These are phyloP conservation scores for Monopterus albus DNA, from an alignment of 2,113 vertebrate genomes.

Conservation along the genomic window DNA sequence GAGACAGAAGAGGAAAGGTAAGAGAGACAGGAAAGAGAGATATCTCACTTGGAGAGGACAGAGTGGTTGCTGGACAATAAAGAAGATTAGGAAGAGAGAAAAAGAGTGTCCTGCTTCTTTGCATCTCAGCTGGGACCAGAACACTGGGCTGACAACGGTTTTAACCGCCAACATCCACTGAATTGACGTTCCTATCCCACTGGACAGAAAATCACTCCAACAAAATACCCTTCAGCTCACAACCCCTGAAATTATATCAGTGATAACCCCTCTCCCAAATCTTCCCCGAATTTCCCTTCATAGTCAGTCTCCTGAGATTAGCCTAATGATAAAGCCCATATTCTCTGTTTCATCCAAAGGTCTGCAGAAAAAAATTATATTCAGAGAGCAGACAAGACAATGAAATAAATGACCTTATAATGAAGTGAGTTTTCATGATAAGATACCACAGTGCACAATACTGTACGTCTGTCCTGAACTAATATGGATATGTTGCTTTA, in stretches of 20 bases:
- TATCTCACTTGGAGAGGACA: slow-evolving; percentile 61
- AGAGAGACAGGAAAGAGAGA: slow-evolving; percentile 51
- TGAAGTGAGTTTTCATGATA: slow-evolving; percentile 23
- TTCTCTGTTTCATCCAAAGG: slow-evolving; percentile 40
- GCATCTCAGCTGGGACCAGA: slow-evolving; percentile 34
- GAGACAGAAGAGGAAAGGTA: slow-evolving; percentile 62
- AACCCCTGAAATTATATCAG: slow-evolving; percentile 53
- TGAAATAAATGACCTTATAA: slow-evolving; percentile 10
- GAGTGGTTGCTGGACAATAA: slow-evolving; percentile 51
- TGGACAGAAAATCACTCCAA: slow-evolving; percentile 44
- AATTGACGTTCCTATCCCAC: slow-evolving; percentile 33
- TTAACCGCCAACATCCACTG: slow-evolving; percentile 32
- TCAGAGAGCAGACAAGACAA: slow-evolving; percentile 7
- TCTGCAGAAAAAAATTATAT: not conserved
- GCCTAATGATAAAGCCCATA: slow-evolving; percentile 42
- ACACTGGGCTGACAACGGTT: slow-evolving; percentile 16
- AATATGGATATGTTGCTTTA: slow-evolving; percentile 33
- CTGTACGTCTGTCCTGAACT: not conserved
- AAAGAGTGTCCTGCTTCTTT: slow-evolving; percentile 24
- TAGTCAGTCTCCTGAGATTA: slow-evolving; percentile 61
- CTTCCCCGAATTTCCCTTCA: slow-evolving; percentile 57
- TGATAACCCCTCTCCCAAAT: slow-evolving; percentile 57
- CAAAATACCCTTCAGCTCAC: slow-evolving; percentile 61
- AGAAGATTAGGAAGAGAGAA: slow-evolving; percentile 55
- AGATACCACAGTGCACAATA: not conserved